These are phyloP conservation scores for Hybos culiciformis DNA, from an alignment of 2,888 invertebrate genomes.

Conservation along the genomic window DNA sequence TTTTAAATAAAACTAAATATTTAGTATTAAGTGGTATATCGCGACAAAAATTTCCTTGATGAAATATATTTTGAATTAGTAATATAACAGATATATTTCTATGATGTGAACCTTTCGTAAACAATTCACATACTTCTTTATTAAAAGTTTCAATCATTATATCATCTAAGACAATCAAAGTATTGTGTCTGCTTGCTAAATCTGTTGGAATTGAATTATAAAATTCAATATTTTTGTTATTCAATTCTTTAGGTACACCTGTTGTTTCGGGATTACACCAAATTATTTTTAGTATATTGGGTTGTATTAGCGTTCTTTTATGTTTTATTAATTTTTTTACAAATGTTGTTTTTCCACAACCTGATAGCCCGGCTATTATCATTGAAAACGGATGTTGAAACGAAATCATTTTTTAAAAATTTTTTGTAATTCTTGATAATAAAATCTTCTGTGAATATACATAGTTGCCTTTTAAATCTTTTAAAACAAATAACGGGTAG, in stretches of 20 bases:
- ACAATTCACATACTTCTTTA: constrained; percentile 5
- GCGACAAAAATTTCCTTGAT: constrained; percentile 3
- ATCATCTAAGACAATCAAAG: constrained; percentile 3
- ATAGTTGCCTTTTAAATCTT: too few relatives aligned
- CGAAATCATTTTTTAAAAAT: constrained; percentile 1
- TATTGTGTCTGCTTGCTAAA: background rate
- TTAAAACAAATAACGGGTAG: too few relatives aligned
- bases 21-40: constrained; percentile 7
- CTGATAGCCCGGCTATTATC: constrained; percentile 5
- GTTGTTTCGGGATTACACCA: constrained; percentile 4
- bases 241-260: constrained; percentile 1
- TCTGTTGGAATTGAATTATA: background rate
- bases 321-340: constrained; percentile 1
- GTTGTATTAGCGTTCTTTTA: background rate
- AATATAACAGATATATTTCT: constrained; percentile 3
- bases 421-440: too few relatives aligned
- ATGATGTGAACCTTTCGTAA: constrained; percentile 4
- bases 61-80: constrained; percentile 6
- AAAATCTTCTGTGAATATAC: too few relatives aligned
- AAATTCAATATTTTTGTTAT: background rate
- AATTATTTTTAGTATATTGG: constrained; percentile 2
- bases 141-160: constrained; percentile 3
- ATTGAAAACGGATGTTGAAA: constrained; percentile 4
- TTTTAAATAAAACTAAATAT: constrained; percentile 6
- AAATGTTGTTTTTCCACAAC: constrained; percentile 8